phyloP scores from a whole-genome alignment of 2,888 invertebrate genomes.

The Dorcus parallelipipedus region DNA sequence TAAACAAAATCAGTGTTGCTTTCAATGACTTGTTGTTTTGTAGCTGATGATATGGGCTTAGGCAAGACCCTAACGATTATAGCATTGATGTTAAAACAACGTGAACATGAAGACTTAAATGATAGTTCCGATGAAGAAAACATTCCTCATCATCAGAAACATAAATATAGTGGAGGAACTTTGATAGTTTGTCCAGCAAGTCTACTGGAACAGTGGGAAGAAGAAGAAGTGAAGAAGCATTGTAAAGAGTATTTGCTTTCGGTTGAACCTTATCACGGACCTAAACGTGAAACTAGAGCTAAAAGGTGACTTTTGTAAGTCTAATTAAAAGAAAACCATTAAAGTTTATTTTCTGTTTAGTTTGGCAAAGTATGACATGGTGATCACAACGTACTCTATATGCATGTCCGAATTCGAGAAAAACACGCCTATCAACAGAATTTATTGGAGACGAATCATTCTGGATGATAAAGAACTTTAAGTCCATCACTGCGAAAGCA shows the following conservation, averaged over 20 bases:
- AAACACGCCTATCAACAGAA: constrained; percentile 57
- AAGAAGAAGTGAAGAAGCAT: constrained; percentile 69
- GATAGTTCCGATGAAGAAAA: constrained; percentile 32
- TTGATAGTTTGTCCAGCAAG: constrained; percentile 93
- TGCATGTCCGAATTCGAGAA: constrained; percentile 59
- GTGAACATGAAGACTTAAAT: constrained; percentile 37
- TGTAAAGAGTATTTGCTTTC: constrained; percentile 59
- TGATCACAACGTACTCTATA: constrained; percentile 86
- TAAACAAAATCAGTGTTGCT: neutral
- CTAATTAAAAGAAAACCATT: constrained; percentile 11
- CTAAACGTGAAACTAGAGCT: constrained; percentile 62
- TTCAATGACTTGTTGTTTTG: constrained; percentile 10
- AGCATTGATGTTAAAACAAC: constrained; percentile 61
- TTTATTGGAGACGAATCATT: constrained; percentile 83
- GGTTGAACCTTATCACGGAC: constrained; percentile 78
- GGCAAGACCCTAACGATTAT: constrained; percentile 85
- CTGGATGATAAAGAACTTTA: constrained; percentile 92
- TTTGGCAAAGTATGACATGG: constrained; percentile 72
- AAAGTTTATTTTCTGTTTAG: constrained; percentile 26
- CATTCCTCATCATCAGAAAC: constrained; percentile 18
- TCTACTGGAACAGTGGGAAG: constrained; percentile 86
- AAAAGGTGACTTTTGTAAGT: constrained; percentile 41
- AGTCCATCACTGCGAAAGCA: constrained; percentile 69
- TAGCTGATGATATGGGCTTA: constrained; percentile 78
- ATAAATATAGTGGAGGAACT: constrained; percentile 59